Evolutionary conservation across 1,140 invertebrate genomes (phyloP).

Genomic region (Megalonaias nervosa): DNA sequence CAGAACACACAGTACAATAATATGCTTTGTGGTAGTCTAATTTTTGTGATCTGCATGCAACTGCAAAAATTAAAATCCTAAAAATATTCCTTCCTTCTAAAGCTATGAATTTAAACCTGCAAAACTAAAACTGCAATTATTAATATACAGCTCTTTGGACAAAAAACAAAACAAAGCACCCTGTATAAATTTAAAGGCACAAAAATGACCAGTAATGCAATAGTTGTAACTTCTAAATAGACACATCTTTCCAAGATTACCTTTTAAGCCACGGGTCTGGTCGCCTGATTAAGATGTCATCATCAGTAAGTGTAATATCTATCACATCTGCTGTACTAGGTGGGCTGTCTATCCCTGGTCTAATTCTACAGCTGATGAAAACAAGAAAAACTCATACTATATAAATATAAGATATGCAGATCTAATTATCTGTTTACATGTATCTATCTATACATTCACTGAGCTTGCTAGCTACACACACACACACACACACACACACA

Average conservation of each 20-base stretch:
- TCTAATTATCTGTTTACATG: too few relatives aligned
- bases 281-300: slow-evolving; percentile 61
- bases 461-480: too few relatives aligned
- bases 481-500: too few relatives aligned
- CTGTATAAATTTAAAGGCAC: background rate
- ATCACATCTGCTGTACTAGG: slow-evolving; percentile 65
- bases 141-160: background rate
- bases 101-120: background rate
- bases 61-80: too few relatives aligned
- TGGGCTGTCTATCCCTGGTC: slow-evolving; percentile 51
- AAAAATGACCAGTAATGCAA: background rate
- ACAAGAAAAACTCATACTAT: background rate
- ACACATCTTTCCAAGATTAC: slow-evolving; percentile 34
- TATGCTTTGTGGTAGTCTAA: too few relatives aligned
- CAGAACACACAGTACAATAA: too few relatives aligned
- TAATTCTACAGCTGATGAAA: slow-evolving; percentile 54
- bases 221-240: background rate
- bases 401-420: too few relatives aligned
- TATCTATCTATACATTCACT: too few relatives aligned
- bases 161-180: background rate
- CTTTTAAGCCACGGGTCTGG: slow-evolving; percentile 65
- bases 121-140: background rate
- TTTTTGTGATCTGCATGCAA: too few relatives aligned
- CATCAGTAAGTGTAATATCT: slow-evolving; percentile 60
- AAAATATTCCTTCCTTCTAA: too few relatives aligned